phyloP scores from a whole-genome alignment of 2,888 invertebrate genomes.

The Polydrusus pterygomalis region DNA sequence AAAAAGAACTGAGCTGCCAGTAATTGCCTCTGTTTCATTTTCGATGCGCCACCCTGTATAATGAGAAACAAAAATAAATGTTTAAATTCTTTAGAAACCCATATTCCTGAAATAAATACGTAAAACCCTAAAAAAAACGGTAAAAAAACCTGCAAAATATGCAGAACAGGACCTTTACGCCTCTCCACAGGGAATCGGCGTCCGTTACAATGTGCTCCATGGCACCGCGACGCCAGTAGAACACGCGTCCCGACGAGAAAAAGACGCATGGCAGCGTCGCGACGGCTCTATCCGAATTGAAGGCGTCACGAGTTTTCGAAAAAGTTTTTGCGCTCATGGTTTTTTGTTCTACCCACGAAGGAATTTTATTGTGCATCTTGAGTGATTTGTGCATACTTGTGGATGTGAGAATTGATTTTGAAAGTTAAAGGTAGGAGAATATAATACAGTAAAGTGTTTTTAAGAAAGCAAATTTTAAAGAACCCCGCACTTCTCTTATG shows the following conservation, averaged over 20 bases:
- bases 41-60: too few relatives aligned
- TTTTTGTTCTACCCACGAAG: neutral
- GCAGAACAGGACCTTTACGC: conserved; percentile 36
- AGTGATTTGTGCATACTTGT: conserved; percentile 33
- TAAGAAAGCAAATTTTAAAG: too few relatives aligned
- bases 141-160: conserved; percentile 3
- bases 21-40: too few relatives aligned
- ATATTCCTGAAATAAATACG: neutral
- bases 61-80: too few relatives aligned
- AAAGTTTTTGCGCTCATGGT: conserved; percentile 17
- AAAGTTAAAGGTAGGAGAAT: neutral
- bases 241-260: conserved; percentile 50
- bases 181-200: conserved; percentile 32
- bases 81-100: neutral
- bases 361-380: neutral
- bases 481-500: too few relatives aligned
- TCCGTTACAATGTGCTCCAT: conserved; percentile 46
- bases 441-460: neutral
- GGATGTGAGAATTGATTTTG: neutral
- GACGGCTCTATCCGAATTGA: conserved; percentile 13
- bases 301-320: conserved; percentile 34
- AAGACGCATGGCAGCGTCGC: conserved; percentile 43
- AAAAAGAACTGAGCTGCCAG: too few relatives aligned
- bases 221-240: conserved; percentile 55
- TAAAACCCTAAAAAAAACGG: neutral